Evolutionary conservation across 2,888 invertebrate genomes (phyloP).

Genomic region (Apamea crenata): DNA sequence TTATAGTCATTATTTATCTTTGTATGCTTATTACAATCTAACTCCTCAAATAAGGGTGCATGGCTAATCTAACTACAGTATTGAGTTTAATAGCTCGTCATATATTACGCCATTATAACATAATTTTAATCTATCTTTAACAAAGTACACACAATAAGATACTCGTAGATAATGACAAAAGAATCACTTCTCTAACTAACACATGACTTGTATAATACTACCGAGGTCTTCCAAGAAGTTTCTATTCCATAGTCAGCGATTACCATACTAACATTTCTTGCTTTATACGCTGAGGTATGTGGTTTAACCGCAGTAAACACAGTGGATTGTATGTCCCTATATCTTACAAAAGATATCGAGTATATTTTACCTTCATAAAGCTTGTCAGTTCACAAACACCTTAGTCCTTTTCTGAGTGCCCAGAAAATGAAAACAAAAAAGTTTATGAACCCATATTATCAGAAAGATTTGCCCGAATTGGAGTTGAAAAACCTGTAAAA

Average conservation of each 20-base stretch:
- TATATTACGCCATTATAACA: background rate
- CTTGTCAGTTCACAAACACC: background rate
- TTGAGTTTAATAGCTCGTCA: background rate
- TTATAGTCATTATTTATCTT: slow-evolving; percentile 34
- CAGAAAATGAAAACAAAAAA: background rate
- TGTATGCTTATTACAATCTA: background rate
- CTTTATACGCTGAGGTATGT: background rate
- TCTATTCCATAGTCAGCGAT: slow-evolving; percentile 2
- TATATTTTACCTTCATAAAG: background rate
- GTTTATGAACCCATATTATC: too few species aligned
- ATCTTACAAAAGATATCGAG: background rate
- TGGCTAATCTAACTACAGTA: background rate
- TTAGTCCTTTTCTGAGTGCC: background rate
- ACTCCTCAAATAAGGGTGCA: background rate
- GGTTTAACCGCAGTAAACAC: background rate
- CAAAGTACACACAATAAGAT: slow-evolving; percentile 4
- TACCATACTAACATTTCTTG: slow-evolving; percentile 16
- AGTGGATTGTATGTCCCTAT: background rate
- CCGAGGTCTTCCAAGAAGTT: slow-evolving; percentile 38
- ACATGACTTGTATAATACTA: background rate
- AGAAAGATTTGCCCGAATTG: background rate
- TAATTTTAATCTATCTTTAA: background rate
- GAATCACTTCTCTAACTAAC: background rate
- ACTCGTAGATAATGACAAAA: slow-evolving; percentile 1
- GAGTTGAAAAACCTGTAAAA: background rate